phyloP scores from a whole-genome alignment of 2,888 invertebrate species.

The Drosophila anomalata region DNA sequence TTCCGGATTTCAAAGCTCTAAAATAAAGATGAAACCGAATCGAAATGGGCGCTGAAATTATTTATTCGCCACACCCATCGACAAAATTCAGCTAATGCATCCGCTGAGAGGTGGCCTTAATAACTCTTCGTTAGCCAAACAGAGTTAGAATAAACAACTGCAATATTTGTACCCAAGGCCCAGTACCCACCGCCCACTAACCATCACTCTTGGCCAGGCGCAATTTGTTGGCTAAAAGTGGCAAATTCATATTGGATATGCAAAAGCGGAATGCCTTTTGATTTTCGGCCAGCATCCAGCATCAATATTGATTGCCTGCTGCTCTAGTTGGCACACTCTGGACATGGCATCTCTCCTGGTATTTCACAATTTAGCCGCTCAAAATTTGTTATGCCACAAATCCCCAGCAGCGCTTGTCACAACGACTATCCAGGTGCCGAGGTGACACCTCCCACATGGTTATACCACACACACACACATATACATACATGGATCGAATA shows the following conservation, averaged over 20 bases:
- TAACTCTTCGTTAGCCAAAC: constrained; percentile 7
- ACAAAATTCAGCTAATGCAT: constrained; percentile 3
- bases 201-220: background rate
- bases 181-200: background rate
- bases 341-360: constrained; percentile 23
- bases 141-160: background rate
- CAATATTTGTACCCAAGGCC: constrained; percentile 5
- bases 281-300: constrained; percentile 41
- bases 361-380: constrained; percentile 51
- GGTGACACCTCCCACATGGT: constrained; percentile 37
- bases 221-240: constrained; percentile 18
- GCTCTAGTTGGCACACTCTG: constrained; percentile 6
- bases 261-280: constrained; percentile 36
- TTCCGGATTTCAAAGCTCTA: background rate
- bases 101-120: constrained; percentile 3
- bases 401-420: constrained; percentile 72
- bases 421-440: constrained; percentile 45
- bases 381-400: constrained; percentile 65
- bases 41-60: background rate
- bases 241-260: constrained; percentile 18
- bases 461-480: background rate
- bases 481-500: no score
- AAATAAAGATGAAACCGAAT: constrained; percentile 3
- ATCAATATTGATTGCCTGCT: constrained; percentile 68
- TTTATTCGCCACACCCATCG: constrained; percentile 1